These are phyloP conservation scores for Rousettus madagascariensis DNA, from an alignment of 2,797 vertebrate species.

Conservation along the genomic window DNA sequence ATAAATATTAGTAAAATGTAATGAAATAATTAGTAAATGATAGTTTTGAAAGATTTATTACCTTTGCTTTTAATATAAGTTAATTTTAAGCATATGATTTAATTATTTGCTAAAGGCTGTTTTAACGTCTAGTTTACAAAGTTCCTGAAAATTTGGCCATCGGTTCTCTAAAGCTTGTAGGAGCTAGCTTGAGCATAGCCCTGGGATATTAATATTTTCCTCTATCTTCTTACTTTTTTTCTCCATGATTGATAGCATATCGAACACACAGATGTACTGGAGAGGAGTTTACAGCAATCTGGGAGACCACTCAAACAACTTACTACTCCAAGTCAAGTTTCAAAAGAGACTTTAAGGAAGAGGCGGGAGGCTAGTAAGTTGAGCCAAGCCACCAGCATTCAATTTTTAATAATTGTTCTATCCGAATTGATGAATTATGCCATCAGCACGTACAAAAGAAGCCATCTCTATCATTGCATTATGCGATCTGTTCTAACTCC, in stretches of 20 bases:
- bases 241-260: background rate
- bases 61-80: background rate
- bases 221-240: background rate
- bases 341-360: background rate
- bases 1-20: background rate
- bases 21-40: background rate
- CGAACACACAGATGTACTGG: background rate
- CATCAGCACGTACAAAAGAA: background rate
- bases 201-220: background rate
- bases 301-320: background rate
- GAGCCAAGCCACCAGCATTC: background rate
- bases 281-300: background rate
- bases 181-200: background rate
- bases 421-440: background rate
- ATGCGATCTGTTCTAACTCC: background rate
- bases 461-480: background rate
- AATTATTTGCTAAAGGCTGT: background rate
- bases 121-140: background rate
- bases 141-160: background rate
- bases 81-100: background rate
- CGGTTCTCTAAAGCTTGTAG: background rate
- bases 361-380: background rate
- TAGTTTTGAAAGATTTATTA: background rate
- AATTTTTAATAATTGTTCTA: background rate
- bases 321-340: rapidly evolving